These are phyloP conservation scores for Trichogramma dendrolimi DNA, from an alignment of 2,888 invertebrate genomes.

Conservation along the genomic window DNA sequence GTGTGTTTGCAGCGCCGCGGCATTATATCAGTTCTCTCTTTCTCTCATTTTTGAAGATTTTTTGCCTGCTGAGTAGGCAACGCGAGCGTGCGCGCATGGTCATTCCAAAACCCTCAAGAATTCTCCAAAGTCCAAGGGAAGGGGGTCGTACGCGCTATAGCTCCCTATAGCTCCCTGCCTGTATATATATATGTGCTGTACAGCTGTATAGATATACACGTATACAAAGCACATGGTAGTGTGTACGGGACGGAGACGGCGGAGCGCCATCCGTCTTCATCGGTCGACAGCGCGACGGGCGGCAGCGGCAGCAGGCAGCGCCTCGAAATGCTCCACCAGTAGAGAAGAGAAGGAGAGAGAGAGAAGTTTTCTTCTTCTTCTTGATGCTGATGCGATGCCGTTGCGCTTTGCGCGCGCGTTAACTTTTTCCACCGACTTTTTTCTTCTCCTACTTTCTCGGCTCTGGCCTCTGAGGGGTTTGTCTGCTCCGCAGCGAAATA, in stretches of 20 bases:
- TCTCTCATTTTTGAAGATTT: constrained; percentile 26
- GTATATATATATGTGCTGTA: neutral
- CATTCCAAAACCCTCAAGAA: constrained; percentile 36
- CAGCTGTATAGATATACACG: constrained; percentile 12
- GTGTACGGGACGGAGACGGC: constrained; percentile 28
- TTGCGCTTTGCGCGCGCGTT: constrained; percentile 26
- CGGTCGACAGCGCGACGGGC: constrained; percentile 54
- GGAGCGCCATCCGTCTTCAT: constrained; percentile 53
- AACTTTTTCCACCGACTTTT: constrained; percentile 27
- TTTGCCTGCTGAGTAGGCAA: constrained; percentile 6
- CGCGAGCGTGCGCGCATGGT: constrained; percentile 16
- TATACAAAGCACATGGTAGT: constrained; percentile 4
- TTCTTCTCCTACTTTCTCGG: constrained; percentile 24
- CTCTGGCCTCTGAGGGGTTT: neutral
- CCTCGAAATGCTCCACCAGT: constrained; percentile 49
- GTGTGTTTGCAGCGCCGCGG: no score
- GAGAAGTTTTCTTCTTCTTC: constrained; percentile 48
- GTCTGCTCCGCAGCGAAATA: neutral
- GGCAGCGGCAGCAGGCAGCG: constrained; percentile 42
- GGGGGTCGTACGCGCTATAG: constrained; percentile 32
- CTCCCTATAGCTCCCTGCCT: constrained; percentile 17
- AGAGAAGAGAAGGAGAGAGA: constrained; percentile 12
- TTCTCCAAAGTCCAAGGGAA: constrained; percentile 28
- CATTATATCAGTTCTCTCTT: constrained; percentile 20
- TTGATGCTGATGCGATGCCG: constrained; percentile 7